Base-by-base conservation (phyloP, 2,797 vertebrate species). In the Labroides dimidiatus region DNA sequence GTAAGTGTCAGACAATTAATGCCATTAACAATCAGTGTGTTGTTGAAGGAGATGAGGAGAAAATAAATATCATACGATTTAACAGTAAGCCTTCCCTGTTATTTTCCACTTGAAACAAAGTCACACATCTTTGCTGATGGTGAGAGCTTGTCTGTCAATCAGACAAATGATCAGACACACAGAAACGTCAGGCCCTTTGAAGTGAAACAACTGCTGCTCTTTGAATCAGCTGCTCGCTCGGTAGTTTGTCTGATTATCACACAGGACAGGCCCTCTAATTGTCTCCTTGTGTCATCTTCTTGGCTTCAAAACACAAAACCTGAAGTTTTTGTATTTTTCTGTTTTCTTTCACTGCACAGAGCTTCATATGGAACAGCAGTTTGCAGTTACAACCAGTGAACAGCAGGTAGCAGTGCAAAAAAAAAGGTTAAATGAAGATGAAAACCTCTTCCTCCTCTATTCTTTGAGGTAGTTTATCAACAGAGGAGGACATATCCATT, bases 361-460 rank as follows among this genome's bases (percentile, higher is more conserved):
- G 17, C 57, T 24, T 77, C 54, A 79, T 64, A 71, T 75, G 68
- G 70, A 84, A 48, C 27, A 73, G 47, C 71, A 80, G 77, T 76
- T 66, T 89, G 90, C 78, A 88, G 89, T 90, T 86, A 68, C 90
- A 88, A 73, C 84, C 64, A 78, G 60, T 88, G 77, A 84, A 85
- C 88, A 88, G 90, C 85, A 91, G 87, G 87, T 78, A 89, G 90
- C 91, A 88, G 73, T 84, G 80, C 78, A 80, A 88, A 90, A 69
- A 84, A n/a, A n/a, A n/a, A n/a, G n/a, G n/a, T n/a, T n/a, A n/a
- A 68, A 79, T 27, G 50, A 9, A 63, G 72, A 77, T 16, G 16
- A 67, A 79, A 69, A 75, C 51, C 52, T 77, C 49, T 72, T 68
- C 50, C 61, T 64, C 13, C 33, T 78, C 54, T 78, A 61, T 75